phyloP scores from a whole-genome alignment of 2,113 vertebrate genomes.

The Choloepus hoffmanni region DNA sequence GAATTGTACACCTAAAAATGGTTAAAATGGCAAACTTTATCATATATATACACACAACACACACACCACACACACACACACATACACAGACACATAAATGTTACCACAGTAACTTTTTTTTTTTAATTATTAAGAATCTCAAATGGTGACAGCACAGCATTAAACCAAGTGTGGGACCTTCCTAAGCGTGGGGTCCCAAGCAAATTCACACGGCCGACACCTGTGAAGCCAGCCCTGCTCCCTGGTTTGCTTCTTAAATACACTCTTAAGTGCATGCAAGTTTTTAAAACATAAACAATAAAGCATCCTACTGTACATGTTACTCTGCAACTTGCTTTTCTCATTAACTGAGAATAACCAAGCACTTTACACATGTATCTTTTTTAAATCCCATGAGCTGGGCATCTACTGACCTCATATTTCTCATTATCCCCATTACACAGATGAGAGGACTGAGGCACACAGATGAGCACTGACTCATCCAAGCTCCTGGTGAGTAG shows the following conservation, averaged over 20 bases:
- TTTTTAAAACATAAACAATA: neutral
- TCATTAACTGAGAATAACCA: neutral
- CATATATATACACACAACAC: too few relatives aligned
- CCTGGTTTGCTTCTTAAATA: neutral
- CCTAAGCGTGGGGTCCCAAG: neutral
- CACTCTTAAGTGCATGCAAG: neutral
- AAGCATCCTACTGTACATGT: neutral
- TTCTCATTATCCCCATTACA: too few relatives aligned
- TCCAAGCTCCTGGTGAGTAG: too few relatives aligned
- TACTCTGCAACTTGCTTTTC: neutral
- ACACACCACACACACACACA: too few relatives aligned
- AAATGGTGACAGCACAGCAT: neutral
- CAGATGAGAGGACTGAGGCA: neutral
- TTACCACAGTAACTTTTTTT: too few relatives aligned
- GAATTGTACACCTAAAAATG: too few relatives aligned
- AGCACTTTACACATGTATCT: neutral
- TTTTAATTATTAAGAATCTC: too few relatives aligned
- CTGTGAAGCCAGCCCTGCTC: neutral
- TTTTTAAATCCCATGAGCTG: too few relatives aligned
- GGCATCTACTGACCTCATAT: too few relatives aligned
- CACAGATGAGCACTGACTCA: neutral
- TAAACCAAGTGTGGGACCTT: neutral
- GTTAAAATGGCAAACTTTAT: too few relatives aligned
- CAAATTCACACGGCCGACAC: fast-evolving
- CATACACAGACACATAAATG: too few relatives aligned